These are phyloP conservation scores for Arvicola amphibius DNA, from an alignment of 2,797 vertebrate genomes.

Conservation along the genomic window DNA sequence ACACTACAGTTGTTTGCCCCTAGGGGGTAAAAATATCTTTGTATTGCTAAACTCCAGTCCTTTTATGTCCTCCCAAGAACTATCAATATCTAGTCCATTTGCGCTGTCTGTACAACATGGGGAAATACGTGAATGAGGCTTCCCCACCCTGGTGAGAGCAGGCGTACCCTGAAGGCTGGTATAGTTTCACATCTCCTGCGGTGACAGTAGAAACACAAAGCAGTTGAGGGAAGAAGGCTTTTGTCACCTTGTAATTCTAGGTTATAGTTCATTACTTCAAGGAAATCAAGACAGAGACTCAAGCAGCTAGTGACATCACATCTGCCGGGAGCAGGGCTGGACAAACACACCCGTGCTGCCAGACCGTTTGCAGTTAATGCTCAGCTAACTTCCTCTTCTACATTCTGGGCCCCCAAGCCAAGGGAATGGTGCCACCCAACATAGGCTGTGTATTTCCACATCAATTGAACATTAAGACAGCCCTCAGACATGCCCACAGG, in stretches of 20 bases:
- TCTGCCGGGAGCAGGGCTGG: not conserved
- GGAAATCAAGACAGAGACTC: not conserved
- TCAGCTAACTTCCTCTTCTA: not conserved
- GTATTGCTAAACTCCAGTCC: not conserved
- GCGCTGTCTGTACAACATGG: not conserved
- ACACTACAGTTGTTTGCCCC: not conserved
- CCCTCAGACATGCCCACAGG: not conserved
- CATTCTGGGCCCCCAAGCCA: not conserved
- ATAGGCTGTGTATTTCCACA: not conserved
- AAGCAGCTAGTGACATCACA: not conserved
- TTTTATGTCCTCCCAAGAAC: not conserved
- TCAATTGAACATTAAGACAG: not conserved
- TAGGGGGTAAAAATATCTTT: not conserved
- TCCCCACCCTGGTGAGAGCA: not conserved
- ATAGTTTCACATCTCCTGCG: not conserved
- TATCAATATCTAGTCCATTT: not conserved
- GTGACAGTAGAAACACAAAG: not conserved
- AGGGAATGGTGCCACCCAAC: not conserved
- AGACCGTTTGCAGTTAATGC: not conserved
- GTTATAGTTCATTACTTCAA: not conserved
- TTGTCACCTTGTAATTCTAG: not conserved
- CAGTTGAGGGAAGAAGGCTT: not conserved
- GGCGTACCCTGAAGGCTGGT: not conserved
- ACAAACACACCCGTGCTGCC: not conserved
- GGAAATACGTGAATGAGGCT: not conserved